A percentile compares a stretch with the other conserved stretches of the same genome.
Evolutionary conservation across 2,888 invertebrate species (phyloP).

Genomic region (Agapetus fuscipes): DNA sequence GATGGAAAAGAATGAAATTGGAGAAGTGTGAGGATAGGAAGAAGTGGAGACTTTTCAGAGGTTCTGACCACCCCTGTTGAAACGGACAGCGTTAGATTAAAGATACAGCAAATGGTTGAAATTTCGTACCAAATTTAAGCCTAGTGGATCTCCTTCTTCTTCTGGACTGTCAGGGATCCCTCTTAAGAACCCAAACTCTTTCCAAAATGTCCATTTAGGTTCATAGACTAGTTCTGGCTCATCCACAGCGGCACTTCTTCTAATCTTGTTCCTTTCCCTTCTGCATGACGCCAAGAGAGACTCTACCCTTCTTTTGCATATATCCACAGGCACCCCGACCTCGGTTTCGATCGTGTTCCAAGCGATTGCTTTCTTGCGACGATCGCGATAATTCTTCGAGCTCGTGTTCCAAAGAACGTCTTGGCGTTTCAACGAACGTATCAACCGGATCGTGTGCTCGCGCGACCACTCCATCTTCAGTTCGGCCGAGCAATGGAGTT

Average conservation of each 20-base stretch:
- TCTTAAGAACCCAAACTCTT: slow-evolving; percentile 16
- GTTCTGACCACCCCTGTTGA: too few species aligned
- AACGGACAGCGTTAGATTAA: too few species aligned
- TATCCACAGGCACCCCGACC: slow-evolving; percentile 19
- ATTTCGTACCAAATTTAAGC: slow-evolving; percentile 6
- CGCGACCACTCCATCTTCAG: slow-evolving; percentile 15
- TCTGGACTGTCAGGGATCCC: slow-evolving; percentile 11
- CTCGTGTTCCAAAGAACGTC: slow-evolving; percentile 17
- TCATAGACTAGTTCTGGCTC: slow-evolving; percentile 14
- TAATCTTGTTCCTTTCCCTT: slow-evolving; percentile 17
- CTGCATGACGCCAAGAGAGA: slow-evolving; percentile 18
- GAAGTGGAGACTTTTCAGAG: too few species aligned
- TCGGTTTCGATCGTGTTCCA: slow-evolving; percentile 15
- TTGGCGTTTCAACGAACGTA: slow-evolving; percentile 14
- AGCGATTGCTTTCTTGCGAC: slow-evolving; percentile 16
- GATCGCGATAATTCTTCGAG: slow-evolving; percentile 15
- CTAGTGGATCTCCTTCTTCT: slow-evolving; percentile 5
- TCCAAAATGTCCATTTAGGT: slow-evolving; percentile 20
- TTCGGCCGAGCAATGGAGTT: slow-evolving; percentile 1
- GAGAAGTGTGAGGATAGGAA: too few species aligned
- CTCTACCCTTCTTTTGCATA: slow-evolving; percentile 17
- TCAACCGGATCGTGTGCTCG: slow-evolving; percentile 17
- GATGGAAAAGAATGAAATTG: too few species aligned
- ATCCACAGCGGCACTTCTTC: slow-evolving; percentile 12
- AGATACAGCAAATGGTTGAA: too few species aligned